Base-by-base conservation (phyloP, 2,113 vertebrate species). In the Desmodus rotundus region DNA sequence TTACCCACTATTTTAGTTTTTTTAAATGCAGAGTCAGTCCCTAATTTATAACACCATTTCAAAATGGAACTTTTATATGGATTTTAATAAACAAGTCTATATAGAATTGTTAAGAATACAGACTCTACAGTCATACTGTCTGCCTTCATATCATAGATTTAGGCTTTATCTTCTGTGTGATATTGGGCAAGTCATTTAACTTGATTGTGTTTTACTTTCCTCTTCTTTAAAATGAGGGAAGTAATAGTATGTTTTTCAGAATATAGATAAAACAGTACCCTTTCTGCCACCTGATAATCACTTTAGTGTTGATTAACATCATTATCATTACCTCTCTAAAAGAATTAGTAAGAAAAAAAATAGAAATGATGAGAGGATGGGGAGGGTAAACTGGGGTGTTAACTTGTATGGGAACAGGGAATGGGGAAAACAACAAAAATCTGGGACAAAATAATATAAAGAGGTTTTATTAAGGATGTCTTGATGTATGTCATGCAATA, bases 11-110 rank as follows among this genome's bases (percentile, higher is more conserved):
- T 58, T 85, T 88, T 31, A 38, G 19, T 47, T 67, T 86, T 45
- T 85, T 56, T 36, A 14, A 81, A 92, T 33, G 24, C 41, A 61
- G 4, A 68, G 9, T 87, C 41, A 77, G 73, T 68, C 95, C 13
- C 28, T 38, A 91, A 31, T 24, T 33, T 93, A 38, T 56, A 87
- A 67, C 83, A 68, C 43, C n/a, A 45, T 33, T 73, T 73, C 38
- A 73, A 74, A 88, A 45, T 87, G 47, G 65, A 84, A 74, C 52
- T 84, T 91, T 28, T 73, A 87, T 45, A 82, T 73, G 61, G 54
- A 93, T 90, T 96, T 93, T 88, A 31, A 80, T 84, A 93, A 74
- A 43, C 38, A 74, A 91, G 56, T 85, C 82, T 31, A 80, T 93
- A 88, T 19, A 80, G 36, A 74, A 88, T 58, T 65, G 43, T 43